Evolutionary conservation across 1,140 invertebrate species (phyloP).

Genomic region (Solenopsis invicta): DNA sequence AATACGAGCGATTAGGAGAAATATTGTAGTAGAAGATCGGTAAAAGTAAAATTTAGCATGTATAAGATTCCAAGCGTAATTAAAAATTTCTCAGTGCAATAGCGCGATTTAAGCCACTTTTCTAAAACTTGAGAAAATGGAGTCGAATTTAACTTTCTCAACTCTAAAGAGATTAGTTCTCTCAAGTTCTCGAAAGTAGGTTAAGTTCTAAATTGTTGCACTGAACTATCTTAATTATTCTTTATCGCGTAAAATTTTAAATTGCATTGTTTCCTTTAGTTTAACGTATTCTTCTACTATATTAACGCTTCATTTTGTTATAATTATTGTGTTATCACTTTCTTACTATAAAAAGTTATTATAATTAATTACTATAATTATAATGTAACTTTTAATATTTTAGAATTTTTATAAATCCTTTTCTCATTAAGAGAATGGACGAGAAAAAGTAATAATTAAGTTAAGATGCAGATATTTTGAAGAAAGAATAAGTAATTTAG

Average conservation of each 20-base stretch:
- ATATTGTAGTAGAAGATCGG: background rate
- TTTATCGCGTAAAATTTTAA: background rate
- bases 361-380: constrained; percentile 18
- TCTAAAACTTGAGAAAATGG: background rate
- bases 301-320: background rate
- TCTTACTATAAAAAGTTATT: background rate
- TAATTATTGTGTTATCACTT: background rate
- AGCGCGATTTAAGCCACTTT: background rate
- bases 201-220: constrained; percentile 13
- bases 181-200: background rate
- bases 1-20: background rate
- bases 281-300: background rate
- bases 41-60: background rate
- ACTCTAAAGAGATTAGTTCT: constrained; percentile 27
- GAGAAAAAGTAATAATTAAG: too few species aligned
- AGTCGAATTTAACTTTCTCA: background rate
- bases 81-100: background rate
- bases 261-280: background rate
- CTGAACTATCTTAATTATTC: constrained; percentile 6
- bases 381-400: background rate
- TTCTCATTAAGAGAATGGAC: background rate
- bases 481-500: too few species aligned
- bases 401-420: background rate
- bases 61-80: constrained; percentile 12
- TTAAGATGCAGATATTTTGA: too few species aligned